Percentiles rank a stretch among this genome's conserved stretches.
Evolutionary conservation across 2,888 invertebrate species (phyloP).

Genomic region (Orthosia gothica): DNA sequence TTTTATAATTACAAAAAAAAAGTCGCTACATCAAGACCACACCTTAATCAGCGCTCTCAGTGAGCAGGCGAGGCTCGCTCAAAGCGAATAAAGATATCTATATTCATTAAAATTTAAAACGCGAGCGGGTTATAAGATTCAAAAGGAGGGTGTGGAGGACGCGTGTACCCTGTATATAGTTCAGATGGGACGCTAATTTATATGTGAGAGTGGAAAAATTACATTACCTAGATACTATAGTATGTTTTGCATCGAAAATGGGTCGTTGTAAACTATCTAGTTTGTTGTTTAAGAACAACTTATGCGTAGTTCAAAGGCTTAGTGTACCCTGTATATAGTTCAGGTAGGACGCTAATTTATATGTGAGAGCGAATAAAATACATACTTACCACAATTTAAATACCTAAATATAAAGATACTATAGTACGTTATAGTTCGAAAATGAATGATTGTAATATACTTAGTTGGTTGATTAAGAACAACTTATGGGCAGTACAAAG

Average conservation of each 20-base stretch:
- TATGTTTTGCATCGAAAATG: background rate
- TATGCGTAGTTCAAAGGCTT: background rate
- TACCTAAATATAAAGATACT: no score
- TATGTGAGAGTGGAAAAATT: slow-evolving; percentile 47
- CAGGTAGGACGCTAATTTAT: no score
- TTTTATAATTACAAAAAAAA: slow-evolving; percentile 14
- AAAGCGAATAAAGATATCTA: slow-evolving; percentile 89
- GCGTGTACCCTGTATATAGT: slow-evolving; percentile 53
- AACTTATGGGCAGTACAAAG: no score
- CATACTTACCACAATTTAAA: no score
- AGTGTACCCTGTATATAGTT: no score
- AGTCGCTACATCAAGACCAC: slow-evolving; percentile 56
- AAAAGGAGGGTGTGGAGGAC: slow-evolving; percentile 77
- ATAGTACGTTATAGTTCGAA: no score
- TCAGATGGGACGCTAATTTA: slow-evolving; percentile 65
- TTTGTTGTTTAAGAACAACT: background rate
- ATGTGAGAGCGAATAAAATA: no score
- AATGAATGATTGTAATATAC: no score
- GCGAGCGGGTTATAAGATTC: slow-evolving; percentile 87
- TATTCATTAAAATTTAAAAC: slow-evolving; percentile 91
- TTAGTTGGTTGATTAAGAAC: no score
- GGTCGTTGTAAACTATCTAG: background rate
- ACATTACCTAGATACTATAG: background rate
- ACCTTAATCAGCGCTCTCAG: slow-evolving; percentile 73
- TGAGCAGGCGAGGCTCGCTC: slow-evolving; percentile 78